Evolutionary conservation across 2,888 invertebrate genomes (phyloP).

Genomic region (Calameuta pallipes): DNA sequence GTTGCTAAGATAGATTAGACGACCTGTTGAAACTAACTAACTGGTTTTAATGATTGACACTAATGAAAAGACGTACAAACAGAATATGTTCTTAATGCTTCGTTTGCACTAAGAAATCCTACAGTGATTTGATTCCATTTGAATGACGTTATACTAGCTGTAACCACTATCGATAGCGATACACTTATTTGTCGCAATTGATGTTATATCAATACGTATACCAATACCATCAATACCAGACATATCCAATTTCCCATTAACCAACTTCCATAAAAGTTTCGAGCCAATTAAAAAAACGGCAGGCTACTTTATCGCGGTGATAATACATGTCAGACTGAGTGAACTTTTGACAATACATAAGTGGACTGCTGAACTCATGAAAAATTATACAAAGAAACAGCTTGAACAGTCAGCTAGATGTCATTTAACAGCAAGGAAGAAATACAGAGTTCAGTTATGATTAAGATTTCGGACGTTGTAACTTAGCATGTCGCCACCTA

Average conservation of each 20-base stretch:
- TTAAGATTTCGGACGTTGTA: constrained; percentile 1
- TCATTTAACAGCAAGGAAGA: background rate
- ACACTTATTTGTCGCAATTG: background rate
- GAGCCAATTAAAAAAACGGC: background rate
- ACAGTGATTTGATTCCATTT: background rate
- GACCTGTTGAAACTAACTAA: background rate
- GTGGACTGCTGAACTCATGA: background rate
- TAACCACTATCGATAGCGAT: background rate
- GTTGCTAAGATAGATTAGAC: background rate
- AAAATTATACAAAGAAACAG: background rate
- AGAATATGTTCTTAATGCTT: background rate
- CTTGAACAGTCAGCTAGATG: background rate
- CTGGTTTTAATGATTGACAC: constrained; percentile 5
- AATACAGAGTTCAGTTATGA: background rate
- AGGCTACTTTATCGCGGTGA: background rate
- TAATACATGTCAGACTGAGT: background rate
- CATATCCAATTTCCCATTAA: background rate
- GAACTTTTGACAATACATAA: background rate
- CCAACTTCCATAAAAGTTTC: background rate
- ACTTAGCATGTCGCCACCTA: background rate
- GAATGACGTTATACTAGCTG: background rate
- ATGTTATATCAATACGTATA: background rate
- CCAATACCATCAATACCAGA: background rate
- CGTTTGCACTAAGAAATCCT: background rate
- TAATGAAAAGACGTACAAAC: constrained; percentile 6